Evolutionary conservation across 2,113 vertebrate species (phyloP), one percentile per base, ranked within the genome.

Genomic region (Aspidoscelis tigris): DNA sequence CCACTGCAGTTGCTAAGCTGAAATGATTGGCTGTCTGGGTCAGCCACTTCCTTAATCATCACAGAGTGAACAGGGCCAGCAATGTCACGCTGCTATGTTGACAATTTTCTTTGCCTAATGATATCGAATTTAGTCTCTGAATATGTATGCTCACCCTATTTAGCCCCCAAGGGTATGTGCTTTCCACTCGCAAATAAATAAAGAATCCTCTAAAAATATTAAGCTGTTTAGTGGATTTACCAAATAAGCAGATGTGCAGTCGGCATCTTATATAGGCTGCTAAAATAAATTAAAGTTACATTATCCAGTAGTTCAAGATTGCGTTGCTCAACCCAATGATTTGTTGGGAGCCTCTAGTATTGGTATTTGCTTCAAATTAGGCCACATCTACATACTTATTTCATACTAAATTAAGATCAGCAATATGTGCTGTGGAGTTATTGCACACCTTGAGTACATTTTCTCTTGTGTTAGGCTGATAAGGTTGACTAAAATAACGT

Each of bases 51-150:
- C 22, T 68, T 92, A 91, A 92, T 88, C 68, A 91, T 84, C 83
- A 87, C 58, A 90, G 33, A 33, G 44, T 93, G 92, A 93, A 90
- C 92, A 92, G 92, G 80, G 83, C 78, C 93, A 84, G 74, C 26
- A 74, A 75, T 86, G 84, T 89, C 89, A 92, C 89, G 89, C 81
- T 87, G 81, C 86, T 93, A 92, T 88, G 86, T 92, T 93, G 84
- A 91, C 86, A 87, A 79, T 89, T 89, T 93, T 88, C 70, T 41
- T 78, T 73, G 86, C 84, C 90, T 94, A 95, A 94, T 94, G 89
- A 91, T 82, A 90, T 84, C 0, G 3, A 93, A 86, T 89, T 58
- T 84, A 87, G 82, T 12, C 86, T 77, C 69, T 88, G 82, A 81
- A 79, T 90, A 82, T 89, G 74, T 87, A 90, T 88, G 78, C 26